Evolutionary conservation across 2,113 vertebrate species (phyloP).

Genomic region (Strix uralensis): DNA sequence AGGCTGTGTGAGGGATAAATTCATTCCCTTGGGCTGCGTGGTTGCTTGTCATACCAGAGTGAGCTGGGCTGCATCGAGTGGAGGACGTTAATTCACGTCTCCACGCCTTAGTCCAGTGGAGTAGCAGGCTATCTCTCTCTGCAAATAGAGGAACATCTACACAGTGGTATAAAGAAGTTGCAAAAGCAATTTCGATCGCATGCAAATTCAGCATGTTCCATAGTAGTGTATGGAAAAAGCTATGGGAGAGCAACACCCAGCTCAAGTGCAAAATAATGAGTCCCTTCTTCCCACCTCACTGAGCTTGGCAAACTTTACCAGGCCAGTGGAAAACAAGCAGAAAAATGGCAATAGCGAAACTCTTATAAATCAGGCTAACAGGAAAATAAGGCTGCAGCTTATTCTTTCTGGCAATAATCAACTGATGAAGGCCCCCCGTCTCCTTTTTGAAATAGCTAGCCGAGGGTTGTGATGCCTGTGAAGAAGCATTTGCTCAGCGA

Average conservation of each 20-base stretch:
- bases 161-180: not conserved
- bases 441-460: conserved; percentile 5
- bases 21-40: not conserved
- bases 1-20: not conserved
- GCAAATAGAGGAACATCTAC: not conserved
- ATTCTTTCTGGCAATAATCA: conserved; percentile 19
- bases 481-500: conserved; percentile 22
- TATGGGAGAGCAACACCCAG: not conserved
- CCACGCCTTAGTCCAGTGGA: not conserved
- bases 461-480: not conserved
- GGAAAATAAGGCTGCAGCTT: not conserved
- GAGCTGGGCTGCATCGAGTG: not conserved
- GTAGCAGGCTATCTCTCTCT: not conserved
- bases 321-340: not conserved
- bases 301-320: not conserved
- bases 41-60: rapidly evolving
- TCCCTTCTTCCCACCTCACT: not conserved
- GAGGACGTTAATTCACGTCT: not conserved
- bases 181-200: not conserved
- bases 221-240: not conserved
- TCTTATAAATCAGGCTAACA: not conserved
- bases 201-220: not conserved
- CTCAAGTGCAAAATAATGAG: not conserved
- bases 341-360: not conserved
- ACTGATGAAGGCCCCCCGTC: not conserved